These are phyloP conservation scores for Myotis brandtii DNA, from an alignment of 2,113 vertebrate species.

Conservation along the genomic window DNA sequence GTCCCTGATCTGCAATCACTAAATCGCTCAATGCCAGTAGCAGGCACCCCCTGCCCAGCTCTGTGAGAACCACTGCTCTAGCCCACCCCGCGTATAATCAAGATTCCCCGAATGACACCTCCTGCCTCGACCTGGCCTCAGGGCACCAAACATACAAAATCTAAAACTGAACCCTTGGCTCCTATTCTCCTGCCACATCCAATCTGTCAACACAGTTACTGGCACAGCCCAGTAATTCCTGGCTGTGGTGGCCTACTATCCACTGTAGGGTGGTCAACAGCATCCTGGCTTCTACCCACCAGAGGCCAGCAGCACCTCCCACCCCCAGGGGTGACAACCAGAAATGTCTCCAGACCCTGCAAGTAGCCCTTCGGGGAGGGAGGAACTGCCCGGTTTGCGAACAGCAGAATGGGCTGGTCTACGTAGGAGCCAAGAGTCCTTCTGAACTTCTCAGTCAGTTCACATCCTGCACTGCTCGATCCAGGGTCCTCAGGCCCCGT, in stretches of 20 bases:
- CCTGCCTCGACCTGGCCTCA: neutral
- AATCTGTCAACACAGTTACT: neutral
- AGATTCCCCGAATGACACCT: neutral
- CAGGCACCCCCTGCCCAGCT: too few species aligned
- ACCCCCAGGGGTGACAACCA: rapidly evolving
- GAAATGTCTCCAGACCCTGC: neutral
- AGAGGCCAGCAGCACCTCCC: neutral
- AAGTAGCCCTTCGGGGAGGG: neutral
- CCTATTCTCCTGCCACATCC: neutral
- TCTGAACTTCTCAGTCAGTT: too few species aligned
- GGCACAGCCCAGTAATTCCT: neutral
- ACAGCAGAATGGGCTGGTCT: rapidly evolving
- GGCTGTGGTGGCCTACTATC: rapidly evolving
- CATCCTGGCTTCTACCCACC: neutral
- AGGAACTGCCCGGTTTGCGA: neutral
- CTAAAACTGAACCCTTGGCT: neutral
- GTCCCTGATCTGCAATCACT: neutral
- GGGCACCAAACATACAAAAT: neutral
- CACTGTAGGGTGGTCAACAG: neutral
- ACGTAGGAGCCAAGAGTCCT: neutral
- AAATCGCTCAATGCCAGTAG: neutral
- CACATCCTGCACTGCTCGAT: neutral
- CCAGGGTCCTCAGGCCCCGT: rapidly evolving
- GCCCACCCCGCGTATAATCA: rapidly evolving
- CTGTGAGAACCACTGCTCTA: neutral